Percentiles rank a stretch among this genome's conserved stretches.
Conservation (phyloP, 2,888 invertebrate species). For the Latrodectus elegans region DNA sequence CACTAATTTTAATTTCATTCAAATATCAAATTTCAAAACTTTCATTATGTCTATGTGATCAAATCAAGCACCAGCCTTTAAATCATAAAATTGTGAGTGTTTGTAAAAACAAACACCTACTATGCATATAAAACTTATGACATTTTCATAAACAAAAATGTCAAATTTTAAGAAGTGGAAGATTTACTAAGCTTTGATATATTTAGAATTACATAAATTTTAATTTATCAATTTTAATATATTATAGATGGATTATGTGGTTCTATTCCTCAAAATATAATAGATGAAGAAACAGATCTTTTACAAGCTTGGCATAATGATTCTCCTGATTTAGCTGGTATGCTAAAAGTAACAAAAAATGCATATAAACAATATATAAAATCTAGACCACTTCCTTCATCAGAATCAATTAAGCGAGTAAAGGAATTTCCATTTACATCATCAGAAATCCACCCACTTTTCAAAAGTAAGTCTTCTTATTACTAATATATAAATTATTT, state of each 20-base stretch:
- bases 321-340: slow-evolving; percentile 84
- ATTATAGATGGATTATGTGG: slow-evolving; percentile 83
- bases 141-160: too few species aligned
- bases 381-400: slow-evolving; percentile 90
- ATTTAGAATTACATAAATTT: not conserved
- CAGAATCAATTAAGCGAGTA: slow-evolving; percentile 89
- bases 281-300: slow-evolving; percentile 89
- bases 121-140: too few species aligned
- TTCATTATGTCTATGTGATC: too few species aligned
- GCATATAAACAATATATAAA: slow-evolving; percentile 92
- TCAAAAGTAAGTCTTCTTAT: slow-evolving; percentile 72
- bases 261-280: slow-evolving; percentile 84
- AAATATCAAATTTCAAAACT: too few species aligned
- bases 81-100: too few species aligned
- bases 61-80: too few species aligned
- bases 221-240: not conserved
- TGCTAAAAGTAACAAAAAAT: slow-evolving; percentile 84
- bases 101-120: too few species aligned
- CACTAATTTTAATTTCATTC: too few species aligned
- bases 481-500: too few species aligned
- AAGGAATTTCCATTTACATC: slow-evolving; percentile 78
- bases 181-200: not conserved
- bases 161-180: too few species aligned
- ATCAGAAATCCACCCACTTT: slow-evolving; percentile 82
- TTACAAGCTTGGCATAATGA: slow-evolving; percentile 84